Conservation (phyloP, 2,113 vertebrate species). For the Mormyrus lacerda region DNA sequence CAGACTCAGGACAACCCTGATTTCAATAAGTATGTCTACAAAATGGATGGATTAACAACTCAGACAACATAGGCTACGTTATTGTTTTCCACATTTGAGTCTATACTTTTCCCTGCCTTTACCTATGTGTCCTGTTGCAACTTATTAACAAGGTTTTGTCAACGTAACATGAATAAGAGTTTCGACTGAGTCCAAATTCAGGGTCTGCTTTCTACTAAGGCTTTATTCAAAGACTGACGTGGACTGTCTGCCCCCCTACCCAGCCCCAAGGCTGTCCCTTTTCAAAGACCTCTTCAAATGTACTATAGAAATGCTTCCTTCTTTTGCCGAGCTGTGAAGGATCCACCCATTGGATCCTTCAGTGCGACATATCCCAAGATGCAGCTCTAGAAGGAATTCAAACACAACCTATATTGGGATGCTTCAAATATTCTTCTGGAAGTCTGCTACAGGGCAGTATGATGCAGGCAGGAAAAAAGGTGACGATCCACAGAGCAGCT, state of each 20-base stretch:
- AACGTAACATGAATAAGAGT: background rate
- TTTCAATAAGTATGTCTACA: background rate
- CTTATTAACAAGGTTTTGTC: background rate
- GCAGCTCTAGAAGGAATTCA: too few relatives aligned
- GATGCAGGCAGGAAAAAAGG: too few relatives aligned
- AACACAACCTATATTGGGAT: background rate
- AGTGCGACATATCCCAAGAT: background rate
- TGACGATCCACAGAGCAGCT: background rate
- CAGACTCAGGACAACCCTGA: background rate
- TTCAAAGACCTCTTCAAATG: background rate
- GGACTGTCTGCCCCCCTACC: background rate
- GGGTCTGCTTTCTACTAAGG: background rate
- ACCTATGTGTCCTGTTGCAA: background rate
- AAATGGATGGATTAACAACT: background rate
- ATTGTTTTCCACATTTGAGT: background rate
- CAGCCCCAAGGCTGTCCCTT: background rate
- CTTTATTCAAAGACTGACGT: background rate
- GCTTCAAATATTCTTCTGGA: background rate
- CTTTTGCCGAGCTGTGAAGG: background rate
- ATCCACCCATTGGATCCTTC: background rate
- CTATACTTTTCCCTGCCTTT: background rate
- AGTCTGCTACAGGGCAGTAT: background rate
- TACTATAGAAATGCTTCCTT: background rate
- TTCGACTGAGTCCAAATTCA: background rate
- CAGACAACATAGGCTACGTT: background rate